Base-by-base conservation (phyloP, 2,888 invertebrate species). In the Cryptus armator region DNA sequence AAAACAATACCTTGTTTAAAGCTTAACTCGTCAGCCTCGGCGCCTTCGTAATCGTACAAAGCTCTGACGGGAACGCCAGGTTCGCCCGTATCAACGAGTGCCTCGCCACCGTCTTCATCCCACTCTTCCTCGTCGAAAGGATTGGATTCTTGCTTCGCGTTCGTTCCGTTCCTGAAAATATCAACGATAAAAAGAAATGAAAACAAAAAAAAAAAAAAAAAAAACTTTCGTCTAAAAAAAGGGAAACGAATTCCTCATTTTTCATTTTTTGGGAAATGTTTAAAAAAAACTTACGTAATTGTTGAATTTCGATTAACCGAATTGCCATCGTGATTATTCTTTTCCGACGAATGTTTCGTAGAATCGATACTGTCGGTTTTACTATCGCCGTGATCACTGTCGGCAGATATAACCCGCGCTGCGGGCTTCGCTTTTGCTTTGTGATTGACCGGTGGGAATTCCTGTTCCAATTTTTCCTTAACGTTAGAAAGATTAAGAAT, bases 11-110 rank as follows among this genome's bases (percentile, higher is more conserved):
- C 99, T 96, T 98, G 98, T 94, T 98, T 97, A 94, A 99, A 99
- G 94, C 97, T 98, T 77, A 99, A 96, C 94, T 99, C 99, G 94
- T 99, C 99, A 90, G 97, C 98, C 95, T 99, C 99, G 1, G 99
- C 98, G 87, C 99, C 99, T 88, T 97, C 98, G 92, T 99, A 99
- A 94, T 99, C 99, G 94, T 99, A 99, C 48, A 99, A 95, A 62
- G 99, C 99, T 91, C 98, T 96, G 70, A 99, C 99, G 48, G 98
- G 98, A 91, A 99, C 97, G 64, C 99, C 99, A 14, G 98, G 98
- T 94, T 98, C 98, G 59, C 98, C 98, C 86, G 97, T 97, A 94
- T 99, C 99, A 19, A 98, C 97, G 87, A 98, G 95, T 43, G 97
- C 96, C 87, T 98, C 98, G 51, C 95, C 95, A 79, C 94, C 95